phyloP scores from a whole-genome alignment of 2,797 vertebrate genomes.

The Thaleichthys pacificus region DNA sequence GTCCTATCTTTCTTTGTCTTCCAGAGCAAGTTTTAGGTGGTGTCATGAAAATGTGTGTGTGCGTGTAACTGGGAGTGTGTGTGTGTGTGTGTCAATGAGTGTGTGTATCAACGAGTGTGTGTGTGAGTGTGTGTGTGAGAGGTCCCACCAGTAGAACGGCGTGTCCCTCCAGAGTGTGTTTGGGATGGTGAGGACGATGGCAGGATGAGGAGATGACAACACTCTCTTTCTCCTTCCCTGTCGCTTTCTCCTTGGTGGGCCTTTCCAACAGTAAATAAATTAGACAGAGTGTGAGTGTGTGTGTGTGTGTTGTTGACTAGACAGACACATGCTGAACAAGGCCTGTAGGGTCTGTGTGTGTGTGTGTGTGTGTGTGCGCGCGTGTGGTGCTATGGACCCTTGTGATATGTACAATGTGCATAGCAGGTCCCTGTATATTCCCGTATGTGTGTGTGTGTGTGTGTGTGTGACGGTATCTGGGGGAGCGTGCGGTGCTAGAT shows the following conservation, averaged over 20 bases:
- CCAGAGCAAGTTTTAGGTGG: too few relatives aligned
- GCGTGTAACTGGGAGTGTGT: background rate
- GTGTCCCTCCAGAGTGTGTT: background rate
- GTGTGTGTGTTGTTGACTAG: constrained; percentile 33
- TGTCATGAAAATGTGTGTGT: background rate
- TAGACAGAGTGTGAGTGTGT: constrained; percentile 50
- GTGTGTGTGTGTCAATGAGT: background rate
- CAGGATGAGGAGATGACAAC: constrained; percentile 37
- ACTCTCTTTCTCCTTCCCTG: constrained; percentile 64
- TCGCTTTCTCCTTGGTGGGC: constrained; percentile 73
- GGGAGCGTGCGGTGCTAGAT: constrained; percentile 78
- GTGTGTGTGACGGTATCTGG: constrained; percentile 73
- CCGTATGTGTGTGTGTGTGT: constrained; percentile 6
- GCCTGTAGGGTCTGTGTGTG: constrained; percentile 24
- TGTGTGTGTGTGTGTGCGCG: constrained; percentile 17
- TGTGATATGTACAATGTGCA: constrained; percentile 22
- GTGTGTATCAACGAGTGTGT: too few relatives aligned
- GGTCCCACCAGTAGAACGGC: background rate
- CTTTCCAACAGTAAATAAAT: constrained; percentile 71
- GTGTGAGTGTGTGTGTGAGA: background rate
- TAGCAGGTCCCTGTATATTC: constrained; percentile 56
- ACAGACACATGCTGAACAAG: constrained; percentile 22
- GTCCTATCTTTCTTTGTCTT: too few relatives aligned
- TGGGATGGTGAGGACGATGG: constrained; percentile 10
- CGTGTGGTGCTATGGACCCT: constrained; percentile 13